Base-by-base conservation (phyloP, 2,797 vertebrate species). In the Chloroceryle amazona region DNA sequence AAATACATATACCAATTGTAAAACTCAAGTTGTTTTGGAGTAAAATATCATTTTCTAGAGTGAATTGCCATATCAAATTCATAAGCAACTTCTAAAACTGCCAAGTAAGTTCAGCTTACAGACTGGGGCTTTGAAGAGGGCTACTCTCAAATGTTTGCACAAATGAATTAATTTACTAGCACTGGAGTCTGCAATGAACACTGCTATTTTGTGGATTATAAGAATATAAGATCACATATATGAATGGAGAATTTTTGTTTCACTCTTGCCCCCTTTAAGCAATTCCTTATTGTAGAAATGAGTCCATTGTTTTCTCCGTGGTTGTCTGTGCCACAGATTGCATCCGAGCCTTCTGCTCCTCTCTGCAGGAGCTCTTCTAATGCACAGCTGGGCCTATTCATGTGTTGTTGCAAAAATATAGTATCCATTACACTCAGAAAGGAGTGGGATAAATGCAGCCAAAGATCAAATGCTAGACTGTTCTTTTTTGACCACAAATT, bases 371-470 rank as follows among this genome's bases (percentile, higher is more conserved):
- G 21, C 25, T 66, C 61, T 37, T 35, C 10, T 22, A 44, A 28
- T 0, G 1, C 42, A n/a, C 16, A 60, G 39, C 26, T 42, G 23
- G 3, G 26, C 13, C 20, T 67, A 23, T 22, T 88, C 23, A 6
- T 1, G 8, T 31, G 22, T 7, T 19, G 39, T 13, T 4, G 0
- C 25, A 66, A 76, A 54, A 71, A 31, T 41, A 22, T 49, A 68
- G 41, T 46, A 73, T 25, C 17, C 10, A 3, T 35, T 18, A 49
- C 31, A 72, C 8, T 23, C 23, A 70, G 60, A 66, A 63, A 67
- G 15, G 4, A 51, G 13, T 0, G 13, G 29, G 10, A 54, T 76
- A 85, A 76, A 80, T 14, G 39, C 10, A 33, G 25, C 9, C 0
- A 0, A 49, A 62, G 35, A 83, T 19, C 25, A 57, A 78, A 83